Evolutionary conservation across 1,140 invertebrate species (phyloP).

Genomic region (Pseudomyrmex cubaensis): DNA sequence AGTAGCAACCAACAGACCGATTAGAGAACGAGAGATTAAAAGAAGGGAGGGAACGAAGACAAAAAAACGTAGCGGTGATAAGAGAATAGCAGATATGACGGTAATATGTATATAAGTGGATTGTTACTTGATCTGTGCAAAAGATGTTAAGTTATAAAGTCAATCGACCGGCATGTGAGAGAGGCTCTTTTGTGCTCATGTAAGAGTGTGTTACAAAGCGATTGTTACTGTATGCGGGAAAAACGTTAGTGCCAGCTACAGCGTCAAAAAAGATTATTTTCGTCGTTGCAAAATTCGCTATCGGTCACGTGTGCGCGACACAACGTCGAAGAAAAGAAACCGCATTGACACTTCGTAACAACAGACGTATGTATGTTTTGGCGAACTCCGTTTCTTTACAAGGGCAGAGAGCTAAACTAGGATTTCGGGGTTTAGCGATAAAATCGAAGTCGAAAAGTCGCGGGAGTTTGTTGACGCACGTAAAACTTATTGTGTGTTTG

Average conservation of each 20-base stretch:
- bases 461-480: no score
- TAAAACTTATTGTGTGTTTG: background rate
- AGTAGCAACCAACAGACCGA: slow-evolving; percentile 66
- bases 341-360: no score
- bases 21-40: slow-evolving; percentile 61
- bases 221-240: slow-evolving; percentile 66
- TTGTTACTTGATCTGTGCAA: slow-evolving; percentile 59
- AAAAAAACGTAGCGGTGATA: slow-evolving; percentile 61
- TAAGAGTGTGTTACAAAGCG: slow-evolving; percentile 62
- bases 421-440: no score
- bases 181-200: slow-evolving; percentile 64
- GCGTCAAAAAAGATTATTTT: slow-evolving; percentile 42
- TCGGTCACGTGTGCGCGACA: background rate
- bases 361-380: no score
- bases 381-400: no score
- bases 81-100: slow-evolving; percentile 52
- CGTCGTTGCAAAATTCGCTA: slow-evolving; percentile 33
- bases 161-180: slow-evolving; percentile 49
- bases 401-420: no score
- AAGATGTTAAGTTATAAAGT: slow-evolving; percentile 52
- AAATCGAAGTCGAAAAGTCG: no score
- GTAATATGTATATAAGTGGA: slow-evolving; percentile 56
- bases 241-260: slow-evolving; percentile 71
- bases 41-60: slow-evolving; percentile 23
- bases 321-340: background rate